Evolutionary conservation across 2,797 vertebrate species (phyloP).

Genomic region (Lacerta agilis): DNA sequence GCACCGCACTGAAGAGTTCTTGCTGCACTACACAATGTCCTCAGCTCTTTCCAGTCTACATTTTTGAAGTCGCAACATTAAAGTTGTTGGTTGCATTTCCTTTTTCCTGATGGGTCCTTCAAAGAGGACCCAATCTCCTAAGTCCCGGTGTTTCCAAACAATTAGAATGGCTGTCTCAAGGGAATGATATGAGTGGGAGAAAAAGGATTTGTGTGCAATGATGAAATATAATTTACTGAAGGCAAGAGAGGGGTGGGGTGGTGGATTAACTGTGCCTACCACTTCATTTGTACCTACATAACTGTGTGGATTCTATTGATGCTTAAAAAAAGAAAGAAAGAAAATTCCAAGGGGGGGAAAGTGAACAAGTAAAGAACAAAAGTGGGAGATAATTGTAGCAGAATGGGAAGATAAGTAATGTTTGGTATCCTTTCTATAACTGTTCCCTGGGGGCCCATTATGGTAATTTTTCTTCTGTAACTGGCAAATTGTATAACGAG

Average conservation of each 20-base stretch:
- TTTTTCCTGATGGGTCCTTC: not conserved
- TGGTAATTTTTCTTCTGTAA: constrained; percentile 88
- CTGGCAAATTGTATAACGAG: constrained; percentile 82
- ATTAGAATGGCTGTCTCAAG: constrained; percentile 1
- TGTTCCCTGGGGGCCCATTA: constrained; percentile 82
- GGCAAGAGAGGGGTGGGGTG: not conserved
- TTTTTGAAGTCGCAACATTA: constrained; percentile 4
- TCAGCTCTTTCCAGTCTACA: not conserved
- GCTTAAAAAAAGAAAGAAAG: constrained; percentile 39
- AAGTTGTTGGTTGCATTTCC: not conserved
- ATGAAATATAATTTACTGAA: not conserved
- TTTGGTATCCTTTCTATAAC: constrained; percentile 80
- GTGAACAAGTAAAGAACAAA: constrained; percentile 66
- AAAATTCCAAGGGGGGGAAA: not conserved
- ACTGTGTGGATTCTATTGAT: constrained; percentile 41
- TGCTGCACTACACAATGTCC: constrained; percentile 7
- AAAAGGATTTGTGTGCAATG: not conserved
- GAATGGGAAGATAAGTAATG: constrained; percentile 76
- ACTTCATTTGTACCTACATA: not conserved
- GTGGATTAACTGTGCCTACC: not conserved
- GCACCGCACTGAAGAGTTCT: not conserved
- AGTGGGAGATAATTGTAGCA: constrained; percentile 74
- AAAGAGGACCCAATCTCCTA: not conserved
- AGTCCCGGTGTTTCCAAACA: fast-evolving
- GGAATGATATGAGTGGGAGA: not conserved